phyloP scores from a whole-genome alignment of 2,113 vertebrate genomes.

The Talpa occidentalis region DNA sequence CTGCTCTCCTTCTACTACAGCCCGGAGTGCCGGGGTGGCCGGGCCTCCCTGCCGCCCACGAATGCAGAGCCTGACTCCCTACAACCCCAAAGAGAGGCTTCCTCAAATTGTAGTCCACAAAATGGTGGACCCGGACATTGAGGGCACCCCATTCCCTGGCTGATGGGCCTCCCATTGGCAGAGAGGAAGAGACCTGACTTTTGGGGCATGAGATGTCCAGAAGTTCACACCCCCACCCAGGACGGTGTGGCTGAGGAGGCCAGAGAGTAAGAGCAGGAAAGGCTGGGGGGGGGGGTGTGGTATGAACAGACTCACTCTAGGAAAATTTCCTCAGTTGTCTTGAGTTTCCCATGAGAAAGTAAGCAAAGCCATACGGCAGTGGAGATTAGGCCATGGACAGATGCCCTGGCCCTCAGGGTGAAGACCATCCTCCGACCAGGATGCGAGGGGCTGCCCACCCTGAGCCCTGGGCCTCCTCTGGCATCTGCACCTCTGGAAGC shows the following conservation, averaged over 20 bases:
- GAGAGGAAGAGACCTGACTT: neutral
- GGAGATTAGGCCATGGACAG: neutral
- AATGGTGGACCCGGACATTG: slow-evolving; percentile 75
- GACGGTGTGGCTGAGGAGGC: too few species aligned
- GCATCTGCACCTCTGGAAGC: neutral
- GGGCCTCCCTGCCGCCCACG: slow-evolving; percentile 1
- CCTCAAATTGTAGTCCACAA: slow-evolving; percentile 61
- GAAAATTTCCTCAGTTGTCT: neutral
- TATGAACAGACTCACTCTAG: neutral
- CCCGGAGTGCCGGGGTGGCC: slow-evolving; percentile 19
- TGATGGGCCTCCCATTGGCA: neutral
- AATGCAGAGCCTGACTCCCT: slow-evolving; percentile 35
- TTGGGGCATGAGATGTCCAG: neutral
- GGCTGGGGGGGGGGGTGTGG: fast-evolving
- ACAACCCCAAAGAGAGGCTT: neutral
- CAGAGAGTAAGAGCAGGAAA: neutral
- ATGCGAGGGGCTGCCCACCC: neutral
- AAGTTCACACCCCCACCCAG: neutral
- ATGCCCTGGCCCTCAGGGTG: neutral
- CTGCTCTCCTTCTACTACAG: slow-evolving; percentile 88
- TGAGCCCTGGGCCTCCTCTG: neutral
- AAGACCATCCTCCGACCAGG: neutral
- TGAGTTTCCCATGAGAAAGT: neutral
- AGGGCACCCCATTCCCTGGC: neutral
- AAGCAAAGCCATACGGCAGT: neutral